Conservation (phyloP, 2,797 vertebrate genomes). For the Phrynocephalus vlangalii region DNA sequence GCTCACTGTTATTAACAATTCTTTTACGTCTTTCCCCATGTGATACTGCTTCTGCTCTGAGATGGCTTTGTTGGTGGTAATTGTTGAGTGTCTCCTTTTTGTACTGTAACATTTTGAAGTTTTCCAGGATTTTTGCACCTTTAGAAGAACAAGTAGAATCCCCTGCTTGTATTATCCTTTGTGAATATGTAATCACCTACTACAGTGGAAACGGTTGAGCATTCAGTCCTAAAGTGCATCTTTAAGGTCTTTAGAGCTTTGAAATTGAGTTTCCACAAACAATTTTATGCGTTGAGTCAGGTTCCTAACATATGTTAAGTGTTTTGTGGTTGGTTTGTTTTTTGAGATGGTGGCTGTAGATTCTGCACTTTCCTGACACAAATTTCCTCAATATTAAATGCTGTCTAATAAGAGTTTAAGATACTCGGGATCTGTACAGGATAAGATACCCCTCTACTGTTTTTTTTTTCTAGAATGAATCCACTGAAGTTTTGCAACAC, state of each 20-base stretch:
- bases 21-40: conserved; percentile 16
- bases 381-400: background rate
- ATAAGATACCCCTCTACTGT: background rate
- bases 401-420: background rate
- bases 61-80: conserved; percentile 7
- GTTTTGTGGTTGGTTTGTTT: background rate
- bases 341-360: background rate
- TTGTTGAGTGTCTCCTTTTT: background rate
- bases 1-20: conserved; percentile 1
- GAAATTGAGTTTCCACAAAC: conserved; percentile 39
- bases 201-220: conserved; percentile 8
- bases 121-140: background rate
- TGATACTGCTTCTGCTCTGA: conserved; percentile 13
- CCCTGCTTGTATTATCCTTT: background rate
- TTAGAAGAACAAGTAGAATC: background rate
- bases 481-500: background rate
- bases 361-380: background rate
- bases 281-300: conserved; percentile 1
- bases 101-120: background rate
- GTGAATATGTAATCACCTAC: background rate
- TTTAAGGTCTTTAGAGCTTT: background rate
- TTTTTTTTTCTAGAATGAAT: background rate
- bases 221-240: background rate
- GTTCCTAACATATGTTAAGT: background rate
- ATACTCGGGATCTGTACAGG: background rate